These are phyloP conservation scores for Corydoras maculifer DNA, from an alignment of 2,113 vertebrate species.

Conservation along the genomic window DNA sequence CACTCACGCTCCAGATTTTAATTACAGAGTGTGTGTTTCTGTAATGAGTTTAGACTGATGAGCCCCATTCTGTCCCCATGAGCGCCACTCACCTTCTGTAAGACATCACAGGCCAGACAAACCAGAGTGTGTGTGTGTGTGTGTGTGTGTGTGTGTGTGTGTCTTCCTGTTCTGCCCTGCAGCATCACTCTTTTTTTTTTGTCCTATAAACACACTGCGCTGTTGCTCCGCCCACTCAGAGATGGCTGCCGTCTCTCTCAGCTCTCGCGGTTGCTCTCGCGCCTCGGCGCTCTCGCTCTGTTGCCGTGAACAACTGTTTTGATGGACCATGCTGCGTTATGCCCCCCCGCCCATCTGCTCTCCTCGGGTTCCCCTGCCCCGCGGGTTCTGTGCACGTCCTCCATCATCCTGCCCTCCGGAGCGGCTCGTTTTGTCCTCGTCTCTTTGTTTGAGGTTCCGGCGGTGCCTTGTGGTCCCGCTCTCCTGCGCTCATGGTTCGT, in stretches of 20 bases:
- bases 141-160: conserved; percentile 13
- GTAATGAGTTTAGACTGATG: conserved; percentile 33
- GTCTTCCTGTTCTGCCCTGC: too few relatives aligned
- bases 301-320: background rate
- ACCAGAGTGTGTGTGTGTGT: background rate
- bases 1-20: background rate
- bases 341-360: conserved; percentile 9
- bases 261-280: too few relatives aligned
- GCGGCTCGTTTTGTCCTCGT: background rate
- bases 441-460: conserved; percentile 1
- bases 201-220: background rate
- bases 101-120: background rate
- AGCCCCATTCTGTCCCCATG: background rate
- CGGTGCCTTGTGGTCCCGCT: too few relatives aligned
- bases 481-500: too few relatives aligned
- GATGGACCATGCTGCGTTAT: conserved; percentile 30
- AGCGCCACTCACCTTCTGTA: conserved; percentile 1
- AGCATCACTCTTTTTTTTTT: background rate
- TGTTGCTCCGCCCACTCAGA: background rate
- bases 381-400: conserved; percentile 33
- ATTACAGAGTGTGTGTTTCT: background rate
- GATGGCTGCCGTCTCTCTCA: too few relatives aligned
- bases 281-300: too few relatives aligned
- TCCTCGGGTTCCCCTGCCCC: background rate
- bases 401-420: conserved; percentile 38